phyloP scores from a whole-genome alignment of 2,113 vertebrate species.

The Tetrao urogallus region DNA sequence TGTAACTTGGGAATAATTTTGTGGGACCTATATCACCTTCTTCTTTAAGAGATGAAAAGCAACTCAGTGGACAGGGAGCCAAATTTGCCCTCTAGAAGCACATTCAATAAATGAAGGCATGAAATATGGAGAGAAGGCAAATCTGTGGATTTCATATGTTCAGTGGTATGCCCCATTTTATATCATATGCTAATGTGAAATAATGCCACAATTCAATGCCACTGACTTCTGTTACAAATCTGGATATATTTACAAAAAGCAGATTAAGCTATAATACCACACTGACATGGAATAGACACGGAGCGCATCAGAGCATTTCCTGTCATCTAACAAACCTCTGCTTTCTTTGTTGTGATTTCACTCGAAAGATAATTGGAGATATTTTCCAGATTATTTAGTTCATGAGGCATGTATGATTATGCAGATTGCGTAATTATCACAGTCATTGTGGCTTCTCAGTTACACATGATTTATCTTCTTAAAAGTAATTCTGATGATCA shows the following conservation, averaged over 20 bases:
- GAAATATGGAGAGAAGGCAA: not conserved
- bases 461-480: not conserved
- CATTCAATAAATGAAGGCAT: not conserved
- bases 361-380: not conserved
- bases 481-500: accelerated
- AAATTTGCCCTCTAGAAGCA: not conserved
- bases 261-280: not conserved
- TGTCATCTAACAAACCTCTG: not conserved
- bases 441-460: not conserved
- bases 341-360: not conserved
- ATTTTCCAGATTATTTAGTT: not conserved
- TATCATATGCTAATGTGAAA: not conserved
- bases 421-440: accelerated
- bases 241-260: not conserved
- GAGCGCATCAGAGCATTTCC: not conserved
- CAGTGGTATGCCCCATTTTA: not conserved
- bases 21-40: accelerated
- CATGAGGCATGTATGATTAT: not conserved
- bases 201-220: not conserved
- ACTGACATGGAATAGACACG: not conserved
- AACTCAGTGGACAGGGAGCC: accelerated
- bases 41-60: not conserved
- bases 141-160: not conserved
- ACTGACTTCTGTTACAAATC: not conserved
- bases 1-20: not conserved